Base-by-base conservation (phyloP, 2,797 vertebrate genomes). In the Bradypus variegatus region DNA sequence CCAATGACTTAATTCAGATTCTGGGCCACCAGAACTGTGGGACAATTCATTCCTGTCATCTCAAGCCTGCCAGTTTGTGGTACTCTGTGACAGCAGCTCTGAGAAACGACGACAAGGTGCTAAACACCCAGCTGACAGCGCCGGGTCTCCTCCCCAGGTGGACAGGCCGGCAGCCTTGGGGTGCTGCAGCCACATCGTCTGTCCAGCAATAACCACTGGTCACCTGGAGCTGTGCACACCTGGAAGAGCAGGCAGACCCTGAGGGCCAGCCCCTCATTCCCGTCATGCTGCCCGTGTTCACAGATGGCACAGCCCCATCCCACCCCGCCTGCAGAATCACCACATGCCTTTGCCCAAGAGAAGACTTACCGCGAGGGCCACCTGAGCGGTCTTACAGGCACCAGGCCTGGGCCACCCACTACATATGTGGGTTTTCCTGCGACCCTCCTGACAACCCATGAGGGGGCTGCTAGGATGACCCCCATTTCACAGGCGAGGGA, bases 341-440 rank as follows among this genome's bases (percentile, higher is more conserved):
- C 75, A 27, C 0, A 0, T 3, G 41, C 21, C 2, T 11, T 38
- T 62, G 70, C 41, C 15, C 6, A 12, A 29, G n/a, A 70, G 67
- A 48, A 75, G 48, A 75, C 62, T 5, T 1, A 53, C 16, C 15
- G 31, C 33, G 45, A 90, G 27, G 50, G 50, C 50, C 12, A 6
- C 36, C 65, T 2, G 25, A 58, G 64, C n/a, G n/a, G n/a, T 58
- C 70, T 50, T 6, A 45, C 31, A 2, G 18, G 55, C 58, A 21
- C 27, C 38, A 33, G 75, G 19, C 2, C 29, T 6, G 7, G 3
- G 5, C 25, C 10, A 16, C 31, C 38, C 27, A 7, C 27, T 12
- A 19, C 0, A 25, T 12, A 48, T 11, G 1, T 7, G 27, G 70
- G 55, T 3, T n/a, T 3, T 29, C 64, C 27, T 3, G 5, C 3